These are phyloP conservation scores for Drosophila trapezifrons DNA, from an alignment of 1,140 invertebrate species.

Conservation along the genomic window DNA sequence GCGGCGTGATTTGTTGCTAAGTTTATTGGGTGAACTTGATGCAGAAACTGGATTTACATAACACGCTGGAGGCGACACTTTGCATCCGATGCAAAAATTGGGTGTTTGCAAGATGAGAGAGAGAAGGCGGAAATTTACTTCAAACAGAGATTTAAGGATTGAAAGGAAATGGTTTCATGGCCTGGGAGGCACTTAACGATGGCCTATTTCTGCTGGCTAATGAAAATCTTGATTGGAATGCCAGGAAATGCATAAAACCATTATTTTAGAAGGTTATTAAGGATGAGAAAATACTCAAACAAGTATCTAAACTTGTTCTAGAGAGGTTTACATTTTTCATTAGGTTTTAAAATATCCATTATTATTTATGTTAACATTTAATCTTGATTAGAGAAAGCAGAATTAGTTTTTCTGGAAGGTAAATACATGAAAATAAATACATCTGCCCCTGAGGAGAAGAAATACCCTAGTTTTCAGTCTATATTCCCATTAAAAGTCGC, in stretches of 20 bases:
- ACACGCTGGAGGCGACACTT: conserved; percentile 24
- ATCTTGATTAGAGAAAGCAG: no score
- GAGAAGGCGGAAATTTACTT: conserved; percentile 18
- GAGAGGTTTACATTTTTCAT: no score
- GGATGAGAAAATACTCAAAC: no score
- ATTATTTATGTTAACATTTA: no score
- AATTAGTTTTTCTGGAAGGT: no score
- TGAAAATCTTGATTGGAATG: not conserved
- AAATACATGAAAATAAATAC: no score
- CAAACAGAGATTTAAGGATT: conserved; percentile 8
- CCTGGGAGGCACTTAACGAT: not conserved
- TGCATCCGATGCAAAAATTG: not conserved
- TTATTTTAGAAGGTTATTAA: not conserved
- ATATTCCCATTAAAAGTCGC: not conserved
- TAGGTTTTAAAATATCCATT: no score
- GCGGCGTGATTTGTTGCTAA: conserved; percentile 59
- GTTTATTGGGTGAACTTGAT: conserved; percentile 79
- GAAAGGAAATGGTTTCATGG: not conserved
- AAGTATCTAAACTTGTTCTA: no score
- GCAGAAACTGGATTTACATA: conserved; percentile 64
- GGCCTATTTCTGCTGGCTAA: not conserved
- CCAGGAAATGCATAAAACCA: not conserved
- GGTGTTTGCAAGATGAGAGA: conserved; percentile 14
- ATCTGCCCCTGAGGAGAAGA: not conserved
- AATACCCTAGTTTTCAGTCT: not conserved